A percentile compares a stretch with the other conserved stretches of the same genome.
Evolutionary conservation across 1,140 invertebrate genomes (phyloP).

Genomic region (Melitaea cinxia): DNA sequence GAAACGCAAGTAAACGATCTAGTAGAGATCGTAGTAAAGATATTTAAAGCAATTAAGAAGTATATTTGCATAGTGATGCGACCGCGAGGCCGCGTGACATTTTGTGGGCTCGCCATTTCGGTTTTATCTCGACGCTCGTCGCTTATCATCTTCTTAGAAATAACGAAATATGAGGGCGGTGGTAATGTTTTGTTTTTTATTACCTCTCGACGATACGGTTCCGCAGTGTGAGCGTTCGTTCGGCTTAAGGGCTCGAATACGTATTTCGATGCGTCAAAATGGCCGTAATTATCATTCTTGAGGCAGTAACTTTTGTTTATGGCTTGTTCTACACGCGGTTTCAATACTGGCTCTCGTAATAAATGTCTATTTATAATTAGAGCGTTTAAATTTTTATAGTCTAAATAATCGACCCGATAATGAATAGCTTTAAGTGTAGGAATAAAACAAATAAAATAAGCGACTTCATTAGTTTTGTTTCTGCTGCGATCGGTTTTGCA

Average conservation of each 20-base stretch:
- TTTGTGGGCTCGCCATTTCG: constrained; percentile 61
- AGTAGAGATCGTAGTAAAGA: constrained; percentile 68
- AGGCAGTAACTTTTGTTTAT: constrained; percentile 66
- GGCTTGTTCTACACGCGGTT: constrained; percentile 55
- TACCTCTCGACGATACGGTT: constrained; percentile 49
- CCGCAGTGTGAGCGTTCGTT: constrained; percentile 30
- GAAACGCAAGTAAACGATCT: constrained; percentile 69
- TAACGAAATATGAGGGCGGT: constrained; percentile 45
- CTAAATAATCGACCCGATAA: constrained; percentile 59
- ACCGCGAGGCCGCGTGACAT: constrained; percentile 54
- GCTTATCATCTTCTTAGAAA: constrained; percentile 70
- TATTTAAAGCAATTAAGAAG: constrained; percentile 68
- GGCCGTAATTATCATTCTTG: constrained; percentile 61
- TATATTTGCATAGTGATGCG: constrained; percentile 74
- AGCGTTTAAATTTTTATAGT: constrained; percentile 59
- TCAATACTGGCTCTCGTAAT: constrained; percentile 50
- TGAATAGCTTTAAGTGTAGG: constrained; percentile 47
- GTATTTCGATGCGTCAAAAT: constrained; percentile 55
- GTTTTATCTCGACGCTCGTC: constrained; percentile 48
- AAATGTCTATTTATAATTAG: constrained; percentile 70
- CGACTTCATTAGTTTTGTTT: too few relatives aligned
- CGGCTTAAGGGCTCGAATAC: constrained; percentile 45
- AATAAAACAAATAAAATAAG: constrained; percentile 34
- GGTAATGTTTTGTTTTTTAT: constrained; percentile 61
- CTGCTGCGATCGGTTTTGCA: not conserved